These are phyloP conservation scores for Trissolcus brochymenae DNA, from an alignment of 2,888 invertebrate species.

Conservation along the genomic window DNA sequence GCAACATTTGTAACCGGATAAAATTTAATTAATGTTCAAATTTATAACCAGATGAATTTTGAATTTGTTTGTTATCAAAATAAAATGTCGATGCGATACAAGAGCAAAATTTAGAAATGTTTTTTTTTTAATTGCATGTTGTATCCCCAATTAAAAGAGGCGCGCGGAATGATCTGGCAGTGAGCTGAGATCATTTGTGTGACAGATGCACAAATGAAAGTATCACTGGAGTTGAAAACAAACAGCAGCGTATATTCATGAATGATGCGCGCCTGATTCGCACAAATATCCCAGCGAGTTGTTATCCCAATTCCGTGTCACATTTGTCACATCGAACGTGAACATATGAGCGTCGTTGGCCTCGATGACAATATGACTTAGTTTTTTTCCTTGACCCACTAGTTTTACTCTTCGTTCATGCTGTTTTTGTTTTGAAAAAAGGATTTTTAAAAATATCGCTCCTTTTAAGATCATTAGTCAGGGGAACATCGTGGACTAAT, in stretches of 20 bases:
- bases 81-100: no score
- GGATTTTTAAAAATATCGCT: background rate
- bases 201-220: background rate
- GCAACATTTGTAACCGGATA: no score
- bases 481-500: no score
- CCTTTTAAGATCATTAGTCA: background rate
- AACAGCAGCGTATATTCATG: slow-evolving; percentile 6
- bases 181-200: no score
- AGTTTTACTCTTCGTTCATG: slow-evolving; percentile 10
- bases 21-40: no score
- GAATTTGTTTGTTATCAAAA: no score
- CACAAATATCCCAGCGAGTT: slow-evolving; percentile 10
- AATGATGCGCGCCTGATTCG: slow-evolving; percentile 7
- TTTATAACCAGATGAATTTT: no score
- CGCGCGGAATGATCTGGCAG: no score
- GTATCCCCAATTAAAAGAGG: no score
- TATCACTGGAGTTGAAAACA: background rate
- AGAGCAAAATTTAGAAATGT: no score
- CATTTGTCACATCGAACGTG: slow-evolving; percentile 30
- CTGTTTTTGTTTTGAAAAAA: background rate
- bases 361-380: slow-evolving; percentile 39
- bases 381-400: slow-evolving; percentile 45
- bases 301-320: slow-evolving; percentile 40
- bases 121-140: no score
- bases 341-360: slow-evolving; percentile 36